Conservation (phyloP, 2,113 vertebrate genomes). For the Austrofundulus limnaeus region DNA sequence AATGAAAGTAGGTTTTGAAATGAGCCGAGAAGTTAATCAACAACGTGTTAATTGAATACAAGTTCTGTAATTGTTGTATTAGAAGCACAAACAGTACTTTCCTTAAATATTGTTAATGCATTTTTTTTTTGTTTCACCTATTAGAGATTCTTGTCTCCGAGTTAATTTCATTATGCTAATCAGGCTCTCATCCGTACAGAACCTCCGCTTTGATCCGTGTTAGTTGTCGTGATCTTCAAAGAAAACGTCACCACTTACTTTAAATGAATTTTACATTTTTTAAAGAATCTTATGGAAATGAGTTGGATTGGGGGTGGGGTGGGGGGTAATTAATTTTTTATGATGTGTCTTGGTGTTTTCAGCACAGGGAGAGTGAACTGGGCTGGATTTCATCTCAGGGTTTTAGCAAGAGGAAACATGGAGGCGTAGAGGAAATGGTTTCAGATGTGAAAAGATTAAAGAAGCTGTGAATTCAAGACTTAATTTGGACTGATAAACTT, state of each 20-base stretch:
- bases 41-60: constrained; percentile 97
- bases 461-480: constrained; percentile 92
- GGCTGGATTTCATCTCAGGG: constrained; percentile 91
- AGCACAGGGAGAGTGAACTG: constrained; percentile 82
- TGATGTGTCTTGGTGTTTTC: constrained; percentile 95
- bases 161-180: constrained; percentile 99
- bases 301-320: constrained; percentile 45
- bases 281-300: constrained; percentile 99
- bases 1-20: constrained; percentile 23
- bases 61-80: constrained; percentile 97
- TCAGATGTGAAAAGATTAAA: constrained; percentile 98
- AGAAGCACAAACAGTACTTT: constrained; percentile 96
- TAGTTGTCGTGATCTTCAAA: constrained; percentile 99
- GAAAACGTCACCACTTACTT: constrained; percentile 99
- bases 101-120: constrained; percentile 98
- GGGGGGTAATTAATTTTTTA: constrained; percentile 99
- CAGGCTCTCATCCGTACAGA: constrained; percentile 95
- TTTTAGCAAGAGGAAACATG: constrained; percentile 85
- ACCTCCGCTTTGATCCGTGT: constrained; percentile 98
- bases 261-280: constrained; percentile 98
- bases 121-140: constrained; percentile 96
- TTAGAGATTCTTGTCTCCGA: constrained; percentile 99
- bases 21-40: constrained; percentile 90
- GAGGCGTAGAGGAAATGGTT: constrained; percentile 75
- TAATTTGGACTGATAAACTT: constrained; percentile 99